These are phyloP conservation scores for Cerceris ruficornis DNA, from an alignment of 2,888 invertebrate species.

Conservation along the genomic window DNA sequence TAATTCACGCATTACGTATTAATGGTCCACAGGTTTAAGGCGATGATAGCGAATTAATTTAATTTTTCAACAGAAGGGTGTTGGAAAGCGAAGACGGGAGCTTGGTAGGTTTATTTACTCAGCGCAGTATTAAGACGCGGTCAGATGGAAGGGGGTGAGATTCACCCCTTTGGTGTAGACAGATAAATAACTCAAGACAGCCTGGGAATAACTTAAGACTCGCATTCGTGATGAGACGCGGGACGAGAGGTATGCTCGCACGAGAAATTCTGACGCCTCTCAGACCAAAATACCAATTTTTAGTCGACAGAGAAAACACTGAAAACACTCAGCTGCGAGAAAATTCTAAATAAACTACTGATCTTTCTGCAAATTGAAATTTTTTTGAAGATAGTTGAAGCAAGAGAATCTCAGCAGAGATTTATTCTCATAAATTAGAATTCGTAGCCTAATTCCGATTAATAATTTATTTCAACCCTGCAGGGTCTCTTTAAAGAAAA, in stretches of 20 bases:
- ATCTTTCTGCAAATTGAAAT: too few species aligned
- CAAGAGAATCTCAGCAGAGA: too few species aligned
- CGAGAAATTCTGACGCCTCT: not conserved
- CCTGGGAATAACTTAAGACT: slow-evolving; percentile 76
- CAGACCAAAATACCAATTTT: not conserved
- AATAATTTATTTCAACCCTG: too few species aligned
- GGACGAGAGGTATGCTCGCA: not conserved
- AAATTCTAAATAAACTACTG: too few species aligned
- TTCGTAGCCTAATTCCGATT: too few species aligned
- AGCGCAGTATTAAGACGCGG: slow-evolving; percentile 78
- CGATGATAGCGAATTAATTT: slow-evolving; percentile 39
- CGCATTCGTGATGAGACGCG: slow-evolving; percentile 26
- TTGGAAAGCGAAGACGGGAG: not conserved
- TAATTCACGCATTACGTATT: not conserved
- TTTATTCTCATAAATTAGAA: too few species aligned
- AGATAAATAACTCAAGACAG: slow-evolving; percentile 80
- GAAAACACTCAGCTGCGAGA: too few species aligned
- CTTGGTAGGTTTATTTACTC: slow-evolving; percentile 78
- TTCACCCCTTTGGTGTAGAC: slow-evolving; percentile 67
- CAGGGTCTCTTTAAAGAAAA: too few species aligned
- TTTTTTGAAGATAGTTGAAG: too few species aligned
- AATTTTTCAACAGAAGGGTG: slow-evolving; percentile 25
- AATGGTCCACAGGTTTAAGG: not conserved
- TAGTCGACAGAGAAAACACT: too few species aligned
- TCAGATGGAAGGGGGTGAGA: slow-evolving; percentile 65